A percentile compares a stretch with the other conserved stretches of the same genome.
These are phyloP conservation scores for Phaethon lepturus DNA, from an alignment of 2,113 vertebrate genomes.

Conservation along the genomic window DNA sequence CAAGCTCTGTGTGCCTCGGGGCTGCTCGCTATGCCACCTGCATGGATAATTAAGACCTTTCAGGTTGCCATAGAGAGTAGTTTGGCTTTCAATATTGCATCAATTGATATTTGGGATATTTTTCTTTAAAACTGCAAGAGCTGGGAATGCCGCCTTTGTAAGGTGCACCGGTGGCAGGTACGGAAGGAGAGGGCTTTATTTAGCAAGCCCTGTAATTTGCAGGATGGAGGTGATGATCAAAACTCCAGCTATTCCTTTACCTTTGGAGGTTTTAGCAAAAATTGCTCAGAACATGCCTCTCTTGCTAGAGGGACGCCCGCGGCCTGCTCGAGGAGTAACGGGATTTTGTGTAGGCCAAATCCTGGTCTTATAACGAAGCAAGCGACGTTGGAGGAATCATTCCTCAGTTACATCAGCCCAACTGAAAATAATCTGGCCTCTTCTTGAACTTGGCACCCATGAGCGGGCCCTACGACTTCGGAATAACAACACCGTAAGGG, in stretches of 20 bases:
- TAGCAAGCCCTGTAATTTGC: background rate
- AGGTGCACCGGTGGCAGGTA: background rate
- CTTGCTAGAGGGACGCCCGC: background rate
- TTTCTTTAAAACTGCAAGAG: background rate
- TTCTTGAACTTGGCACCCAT: background rate
- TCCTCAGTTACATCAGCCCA: background rate
- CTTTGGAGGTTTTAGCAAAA: background rate
- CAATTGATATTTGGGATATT: background rate
- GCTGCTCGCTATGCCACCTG: slow-evolving; percentile 13
- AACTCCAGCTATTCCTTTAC: background rate
- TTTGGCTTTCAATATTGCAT: background rate
- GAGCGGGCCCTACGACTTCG: rapidly evolving
- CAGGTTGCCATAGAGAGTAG: slow-evolving; percentile 47
- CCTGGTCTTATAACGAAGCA: background rate
- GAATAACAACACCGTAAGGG: rapidly evolving
- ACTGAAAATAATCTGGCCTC: background rate
- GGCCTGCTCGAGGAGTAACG: background rate
- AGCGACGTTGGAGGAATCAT: background rate
- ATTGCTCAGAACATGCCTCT: background rate
- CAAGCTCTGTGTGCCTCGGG: background rate
- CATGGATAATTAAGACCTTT: slow-evolving; percentile 41
- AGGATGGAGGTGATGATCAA: background rate
- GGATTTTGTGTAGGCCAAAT: background rate
- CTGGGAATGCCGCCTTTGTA: background rate
- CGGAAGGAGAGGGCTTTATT: background rate